A percentile compares a stretch with the other conserved stretches of the same genome.
phyloP scores from a whole-genome alignment of 1,140 invertebrate species.

The Lethrus apterus region DNA sequence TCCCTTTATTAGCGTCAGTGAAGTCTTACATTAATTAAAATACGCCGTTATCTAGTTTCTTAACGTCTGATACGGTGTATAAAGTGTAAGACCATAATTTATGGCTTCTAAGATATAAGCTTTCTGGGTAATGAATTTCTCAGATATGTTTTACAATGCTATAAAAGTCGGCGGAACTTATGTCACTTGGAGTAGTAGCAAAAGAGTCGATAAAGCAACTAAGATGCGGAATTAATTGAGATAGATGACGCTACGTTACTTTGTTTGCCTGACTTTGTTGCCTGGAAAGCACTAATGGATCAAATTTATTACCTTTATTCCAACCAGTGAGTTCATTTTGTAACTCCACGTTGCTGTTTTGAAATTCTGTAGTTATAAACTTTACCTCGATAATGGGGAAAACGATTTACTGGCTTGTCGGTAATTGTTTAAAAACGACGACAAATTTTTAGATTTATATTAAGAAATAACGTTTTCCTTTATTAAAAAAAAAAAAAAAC shows the following conservation, averaged over 20 bases:
- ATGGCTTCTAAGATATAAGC: not conserved
- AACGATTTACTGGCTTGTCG: too few relatives aligned
- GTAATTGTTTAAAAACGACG: too few relatives aligned
- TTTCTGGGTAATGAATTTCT: constrained; percentile 28
- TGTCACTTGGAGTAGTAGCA: constrained; percentile 22
- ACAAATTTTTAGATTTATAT: too few relatives aligned
- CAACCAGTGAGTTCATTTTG: too few relatives aligned
- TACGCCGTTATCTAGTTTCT: not conserved
- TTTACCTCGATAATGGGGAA: too few relatives aligned
- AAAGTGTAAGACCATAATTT: constrained; percentile 1
- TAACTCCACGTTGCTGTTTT: too few relatives aligned
- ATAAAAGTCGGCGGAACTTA: constrained; percentile 31
- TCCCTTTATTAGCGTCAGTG: not conserved
- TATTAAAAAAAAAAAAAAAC: too few relatives aligned
- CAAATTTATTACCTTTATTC: constrained; percentile 26
- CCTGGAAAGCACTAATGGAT: constrained; percentile 25
- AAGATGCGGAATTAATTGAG: constrained; percentile 31
- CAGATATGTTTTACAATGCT: constrained; percentile 33
- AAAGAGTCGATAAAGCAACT: constrained; percentile 24
- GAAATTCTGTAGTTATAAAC: too few relatives aligned
- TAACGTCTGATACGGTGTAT: not conserved
- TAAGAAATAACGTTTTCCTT: too few relatives aligned
- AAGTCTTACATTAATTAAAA: not conserved
- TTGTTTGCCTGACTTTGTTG: constrained; percentile 22
- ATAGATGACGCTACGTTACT: constrained; percentile 24